Base-by-base conservation (phyloP, 2,113 vertebrate genomes). In the Zeus faber region DNA sequence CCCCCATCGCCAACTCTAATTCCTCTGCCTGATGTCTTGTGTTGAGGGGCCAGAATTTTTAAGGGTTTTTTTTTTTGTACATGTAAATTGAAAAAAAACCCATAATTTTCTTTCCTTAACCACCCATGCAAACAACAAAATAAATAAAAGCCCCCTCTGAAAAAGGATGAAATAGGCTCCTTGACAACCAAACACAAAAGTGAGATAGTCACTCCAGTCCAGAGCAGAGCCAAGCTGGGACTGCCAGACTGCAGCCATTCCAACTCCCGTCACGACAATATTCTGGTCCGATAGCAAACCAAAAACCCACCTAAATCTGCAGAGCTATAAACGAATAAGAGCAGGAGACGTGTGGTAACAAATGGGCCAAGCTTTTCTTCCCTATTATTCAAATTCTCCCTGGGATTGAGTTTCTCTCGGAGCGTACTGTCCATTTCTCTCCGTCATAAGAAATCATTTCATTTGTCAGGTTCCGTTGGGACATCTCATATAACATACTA, bases 141-240 rank as follows among this genome's bases (percentile, higher is more conserved):
- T 1, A 58, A 75, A 79, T 1, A n/a, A 40, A 63, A 35, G 20
- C 44, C 50, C 52, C 33, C 24, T 54, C 41, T 61, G 65, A 70
- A 70, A 62, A 77, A 53, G 40, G 3, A 37, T 63, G 63, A n/a
- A 76, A 67, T 44, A 46, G 73, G 37, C 71, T 70, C 71, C 77
- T 82, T 74, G 60, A 62, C 65, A 81, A 88, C 70, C 71, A 58
- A 70, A 77, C 60, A 72, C 50, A 62, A 72, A 72, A n/a, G n/a
- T n/a, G n/a, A n/a, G n/a, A n/a, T 10, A 6, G 29, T 31, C 54
- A 52, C 49, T 70, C 31, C 49, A 54, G 46, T 26, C 10, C 20
- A 67, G 48, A 56, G 76, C 57, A 60, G 31, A 48, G 56, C 69
- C 63, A n/a, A 37, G 33, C 33, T 37, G n/a, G 13, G 13, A n/a